phyloP scores from a whole-genome alignment of 2,113 vertebrate species.

The Clupea harengus region DNA sequence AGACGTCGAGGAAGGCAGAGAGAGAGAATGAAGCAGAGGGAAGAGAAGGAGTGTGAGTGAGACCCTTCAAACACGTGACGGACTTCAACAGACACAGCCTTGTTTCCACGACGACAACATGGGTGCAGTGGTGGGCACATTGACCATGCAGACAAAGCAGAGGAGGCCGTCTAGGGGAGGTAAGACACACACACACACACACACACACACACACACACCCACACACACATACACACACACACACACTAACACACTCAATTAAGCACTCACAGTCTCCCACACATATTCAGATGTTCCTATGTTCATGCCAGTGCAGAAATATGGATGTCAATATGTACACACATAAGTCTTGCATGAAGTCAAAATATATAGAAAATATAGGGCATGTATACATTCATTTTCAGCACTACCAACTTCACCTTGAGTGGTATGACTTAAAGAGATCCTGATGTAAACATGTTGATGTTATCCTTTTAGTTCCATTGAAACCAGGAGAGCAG shows the following conservation, averaged over 20 bases:
- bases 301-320: conserved; percentile 35
- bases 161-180: conserved; percentile 86
- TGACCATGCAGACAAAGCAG: conserved; percentile 94
- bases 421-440: neutral
- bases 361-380: neutral
- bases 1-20: neutral
- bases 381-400: too few species aligned
- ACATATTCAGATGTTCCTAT: neutral
- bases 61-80: conserved; percentile 61
- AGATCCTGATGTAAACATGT: neutral
- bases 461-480: neutral
- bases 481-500: neutral
- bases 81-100: conserved; percentile 51
- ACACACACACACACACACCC: conserved; percentile 22
- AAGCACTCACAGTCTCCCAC: neutral
- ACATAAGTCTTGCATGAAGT: conserved; percentile 25
- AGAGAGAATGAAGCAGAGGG: neutral
- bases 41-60: conserved; percentile 25
- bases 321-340: conserved; percentile 11
- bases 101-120: conserved; percentile 76
- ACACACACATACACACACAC: neutral
- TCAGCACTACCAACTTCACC: too few species aligned
- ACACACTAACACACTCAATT: neutral
- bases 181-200: conserved; percentile 65
- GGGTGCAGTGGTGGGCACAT: conserved; percentile 96